These are phyloP conservation scores for Chalcosyrphus nemorum DNA, from an alignment of 2,888 invertebrate genomes.

Conservation along the genomic window DNA sequence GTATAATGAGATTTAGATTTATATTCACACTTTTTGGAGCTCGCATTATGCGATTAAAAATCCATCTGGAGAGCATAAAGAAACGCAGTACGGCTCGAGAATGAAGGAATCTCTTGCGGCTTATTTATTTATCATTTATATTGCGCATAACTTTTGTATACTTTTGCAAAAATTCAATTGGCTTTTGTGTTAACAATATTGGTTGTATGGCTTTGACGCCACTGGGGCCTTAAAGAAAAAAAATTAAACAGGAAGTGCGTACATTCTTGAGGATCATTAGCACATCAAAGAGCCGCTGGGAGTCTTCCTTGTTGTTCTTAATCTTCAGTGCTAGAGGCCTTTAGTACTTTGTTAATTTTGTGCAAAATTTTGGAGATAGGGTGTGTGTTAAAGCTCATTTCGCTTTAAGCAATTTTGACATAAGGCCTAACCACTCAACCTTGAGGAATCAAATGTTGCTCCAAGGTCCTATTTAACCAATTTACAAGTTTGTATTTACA, in stretches of 20 bases:
- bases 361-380: too few species aligned
- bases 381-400: too few species aligned
- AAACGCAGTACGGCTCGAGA: not conserved
- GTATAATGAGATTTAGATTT: constrained; percentile 1
- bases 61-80: not conserved
- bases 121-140: not conserved
- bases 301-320: too few species aligned
- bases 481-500: too few species aligned
- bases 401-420: too few species aligned
- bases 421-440: too few species aligned
- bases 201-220: not conserved
- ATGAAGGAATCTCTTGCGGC: not conserved
- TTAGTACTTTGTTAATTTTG: too few species aligned
- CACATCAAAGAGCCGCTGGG: not conserved
- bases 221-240: not conserved
- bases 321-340: too few species aligned
- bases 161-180: not conserved
- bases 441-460: too few species aligned
- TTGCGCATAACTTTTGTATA: not conserved
- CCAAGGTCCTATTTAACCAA: too few species aligned
- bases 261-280: not conserved
- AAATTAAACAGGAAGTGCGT: not conserved
- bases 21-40: not conserved
- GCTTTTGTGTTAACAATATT: not conserved
- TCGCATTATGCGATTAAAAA: not conserved